These are phyloP conservation scores for Priocnemis perturbator DNA, from an alignment of 2,888 invertebrate genomes.

Conservation along the genomic window DNA sequence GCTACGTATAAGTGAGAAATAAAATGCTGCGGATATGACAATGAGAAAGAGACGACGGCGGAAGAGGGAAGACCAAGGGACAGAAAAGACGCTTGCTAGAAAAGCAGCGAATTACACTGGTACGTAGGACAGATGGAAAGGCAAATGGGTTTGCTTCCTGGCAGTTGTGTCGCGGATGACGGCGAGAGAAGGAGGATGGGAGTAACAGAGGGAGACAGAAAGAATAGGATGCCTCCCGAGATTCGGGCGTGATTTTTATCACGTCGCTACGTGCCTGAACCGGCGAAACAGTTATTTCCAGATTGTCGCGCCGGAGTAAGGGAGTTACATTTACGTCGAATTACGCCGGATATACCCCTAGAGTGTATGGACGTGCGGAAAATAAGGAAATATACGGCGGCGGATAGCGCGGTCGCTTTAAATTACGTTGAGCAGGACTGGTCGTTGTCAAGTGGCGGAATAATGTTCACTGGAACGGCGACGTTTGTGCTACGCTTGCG, in stretches of 20 bases:
- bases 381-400: not conserved
- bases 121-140: slow-evolving; percentile 16
- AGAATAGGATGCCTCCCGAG: not conserved
- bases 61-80: not conserved
- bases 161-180: slow-evolving; percentile 13
- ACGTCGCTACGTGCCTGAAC: slow-evolving; percentile 25
- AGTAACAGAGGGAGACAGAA: not conserved
- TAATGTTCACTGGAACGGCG: not conserved
- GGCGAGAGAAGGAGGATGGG: slow-evolving; percentile 3
- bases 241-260: slow-evolving; percentile 37
- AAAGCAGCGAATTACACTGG: not conserved
- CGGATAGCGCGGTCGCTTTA: not conserved
- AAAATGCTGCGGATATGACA: no score
- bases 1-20: no score
- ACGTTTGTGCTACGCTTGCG: no score
- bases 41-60: not conserved
- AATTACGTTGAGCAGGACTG: not conserved
- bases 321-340: slow-evolving; percentile 35
- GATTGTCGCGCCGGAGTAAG: slow-evolving; percentile 24
- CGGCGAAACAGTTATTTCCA: slow-evolving; percentile 27
- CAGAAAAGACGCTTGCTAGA: not conserved
- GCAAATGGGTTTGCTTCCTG: slow-evolving; percentile 33
- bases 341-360: slow-evolving; percentile 18
- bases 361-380: not conserved
- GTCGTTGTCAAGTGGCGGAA: not conserved